These are phyloP conservation scores for Daktulosphaira vitifoliae DNA, from an alignment of 1,140 invertebrate species.

Conservation along the genomic window DNA sequence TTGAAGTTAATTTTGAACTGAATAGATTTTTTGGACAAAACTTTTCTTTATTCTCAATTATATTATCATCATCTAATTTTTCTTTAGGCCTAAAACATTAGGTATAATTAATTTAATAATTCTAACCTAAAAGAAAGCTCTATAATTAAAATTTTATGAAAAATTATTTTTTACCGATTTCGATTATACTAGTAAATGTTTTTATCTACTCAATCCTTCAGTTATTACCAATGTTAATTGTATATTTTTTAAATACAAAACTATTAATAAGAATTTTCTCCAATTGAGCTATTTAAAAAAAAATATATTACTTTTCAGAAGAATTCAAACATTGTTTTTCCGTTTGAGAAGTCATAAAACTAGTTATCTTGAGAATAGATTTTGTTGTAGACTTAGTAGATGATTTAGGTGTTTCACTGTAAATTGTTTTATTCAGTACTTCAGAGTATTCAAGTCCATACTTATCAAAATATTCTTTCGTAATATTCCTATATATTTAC, in stretches of 20 bases:
- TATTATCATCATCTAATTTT: not conserved
- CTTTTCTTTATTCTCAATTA: not conserved
- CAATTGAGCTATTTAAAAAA: no score
- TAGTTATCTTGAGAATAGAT: conserved; percentile 2
- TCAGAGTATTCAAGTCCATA: conserved; percentile 13
- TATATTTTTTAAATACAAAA: no score
- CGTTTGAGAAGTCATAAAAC: conserved; percentile 17
- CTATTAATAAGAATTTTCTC: no score
- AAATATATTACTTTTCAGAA: no score
- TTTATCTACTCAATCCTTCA: no score
- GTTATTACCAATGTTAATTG: no score
- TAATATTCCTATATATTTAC: conserved; percentile 1
- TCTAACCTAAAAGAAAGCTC: no score
- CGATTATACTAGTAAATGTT: no score
- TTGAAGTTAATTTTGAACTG: not conserved
- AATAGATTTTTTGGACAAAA: conserved; percentile 19
- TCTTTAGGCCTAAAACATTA: not conserved
- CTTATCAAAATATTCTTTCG: conserved; percentile 2
- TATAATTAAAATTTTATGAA: no score
- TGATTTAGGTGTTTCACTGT: not conserved
- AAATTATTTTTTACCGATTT: no score
- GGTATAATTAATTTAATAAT: no score
- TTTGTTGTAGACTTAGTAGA: not conserved
- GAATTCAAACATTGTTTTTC: not conserved
- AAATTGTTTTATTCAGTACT: not conserved